Evolutionary conservation across 2,113 vertebrate genomes (phyloP).

Genomic region (Piaya cayana): DNA sequence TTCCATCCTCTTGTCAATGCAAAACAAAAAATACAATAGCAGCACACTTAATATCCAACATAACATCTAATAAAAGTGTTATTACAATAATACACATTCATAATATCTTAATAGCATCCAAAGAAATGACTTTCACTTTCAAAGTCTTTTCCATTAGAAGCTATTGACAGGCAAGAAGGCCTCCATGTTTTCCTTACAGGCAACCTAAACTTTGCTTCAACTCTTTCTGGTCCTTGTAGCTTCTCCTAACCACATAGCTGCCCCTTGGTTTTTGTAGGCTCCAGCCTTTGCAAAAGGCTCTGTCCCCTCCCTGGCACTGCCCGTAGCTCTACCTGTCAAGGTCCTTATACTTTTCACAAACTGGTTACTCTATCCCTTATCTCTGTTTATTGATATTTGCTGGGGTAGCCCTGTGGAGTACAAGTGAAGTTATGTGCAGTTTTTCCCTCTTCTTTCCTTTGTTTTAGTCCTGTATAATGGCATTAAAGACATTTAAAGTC

Average conservation of each 20-base stretch:
- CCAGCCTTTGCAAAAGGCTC: background rate
- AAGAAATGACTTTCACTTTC: background rate
- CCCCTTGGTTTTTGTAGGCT: rapidly evolving
- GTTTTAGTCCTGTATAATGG: rapidly evolving
- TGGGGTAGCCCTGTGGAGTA: background rate
- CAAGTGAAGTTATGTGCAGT: background rate
- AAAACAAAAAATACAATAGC: background rate
- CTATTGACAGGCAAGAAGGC: background rate
- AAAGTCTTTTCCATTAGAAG: background rate
- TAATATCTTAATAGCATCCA: background rate
- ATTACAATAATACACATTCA: background rate
- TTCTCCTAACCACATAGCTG: rapidly evolving
- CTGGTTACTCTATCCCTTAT: background rate
- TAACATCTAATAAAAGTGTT: background rate
- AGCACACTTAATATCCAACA: background rate
- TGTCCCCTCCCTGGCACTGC: background rate
- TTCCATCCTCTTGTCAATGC: background rate
- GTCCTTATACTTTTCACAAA: background rate
- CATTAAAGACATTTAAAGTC: background rate
- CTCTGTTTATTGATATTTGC: background rate
- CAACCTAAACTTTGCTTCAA: background rate
- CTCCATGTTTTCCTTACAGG: rapidly evolving
- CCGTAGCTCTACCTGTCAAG: background rate
- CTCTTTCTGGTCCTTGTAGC: background rate
- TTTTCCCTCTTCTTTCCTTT: rapidly evolving